These are phyloP conservation scores for Serinus canaria DNA, from an alignment of 2,113 vertebrate genomes.

Conservation along the genomic window DNA sequence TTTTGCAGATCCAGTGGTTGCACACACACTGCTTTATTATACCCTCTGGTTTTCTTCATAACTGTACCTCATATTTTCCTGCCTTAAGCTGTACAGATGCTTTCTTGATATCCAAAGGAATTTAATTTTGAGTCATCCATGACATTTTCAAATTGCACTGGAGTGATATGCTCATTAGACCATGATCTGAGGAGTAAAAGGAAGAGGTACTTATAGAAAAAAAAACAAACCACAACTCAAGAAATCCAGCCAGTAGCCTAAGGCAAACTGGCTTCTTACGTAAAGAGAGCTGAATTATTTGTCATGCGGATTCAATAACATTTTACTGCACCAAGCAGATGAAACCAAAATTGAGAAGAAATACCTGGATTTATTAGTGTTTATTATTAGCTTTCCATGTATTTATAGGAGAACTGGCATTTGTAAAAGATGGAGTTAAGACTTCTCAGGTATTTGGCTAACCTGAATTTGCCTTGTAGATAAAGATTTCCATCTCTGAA, in stretches of 20 bases:
- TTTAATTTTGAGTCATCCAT: slow-evolving; percentile 13
- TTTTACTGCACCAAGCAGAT: neutral
- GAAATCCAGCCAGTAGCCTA: neutral
- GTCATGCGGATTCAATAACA: neutral
- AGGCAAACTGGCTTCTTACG: neutral
- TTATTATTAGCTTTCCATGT: neutral
- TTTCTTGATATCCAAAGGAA: slow-evolving; percentile 4
- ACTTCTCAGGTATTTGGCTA: neutral
- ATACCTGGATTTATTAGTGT: neutral
- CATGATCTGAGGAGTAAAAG: neutral
- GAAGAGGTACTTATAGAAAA: neutral
- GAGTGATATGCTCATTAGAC: neutral
- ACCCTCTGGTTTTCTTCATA: slow-evolving; percentile 6
- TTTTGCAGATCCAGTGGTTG: neutral
- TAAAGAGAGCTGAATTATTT: neutral
- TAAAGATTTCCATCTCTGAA: neutral
- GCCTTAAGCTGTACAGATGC: slow-evolving; percentile 30
- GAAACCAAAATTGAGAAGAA: neutral
- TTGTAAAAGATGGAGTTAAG: neutral
- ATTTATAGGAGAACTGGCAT: neutral
- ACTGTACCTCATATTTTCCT: neutral
- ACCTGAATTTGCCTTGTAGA: neutral
- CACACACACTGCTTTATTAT: neutral
- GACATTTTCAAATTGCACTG: neutral
- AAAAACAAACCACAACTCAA: neutral